Base-by-base conservation (phyloP, 2,888 invertebrate species). In the Drosophila algonquin region DNA sequence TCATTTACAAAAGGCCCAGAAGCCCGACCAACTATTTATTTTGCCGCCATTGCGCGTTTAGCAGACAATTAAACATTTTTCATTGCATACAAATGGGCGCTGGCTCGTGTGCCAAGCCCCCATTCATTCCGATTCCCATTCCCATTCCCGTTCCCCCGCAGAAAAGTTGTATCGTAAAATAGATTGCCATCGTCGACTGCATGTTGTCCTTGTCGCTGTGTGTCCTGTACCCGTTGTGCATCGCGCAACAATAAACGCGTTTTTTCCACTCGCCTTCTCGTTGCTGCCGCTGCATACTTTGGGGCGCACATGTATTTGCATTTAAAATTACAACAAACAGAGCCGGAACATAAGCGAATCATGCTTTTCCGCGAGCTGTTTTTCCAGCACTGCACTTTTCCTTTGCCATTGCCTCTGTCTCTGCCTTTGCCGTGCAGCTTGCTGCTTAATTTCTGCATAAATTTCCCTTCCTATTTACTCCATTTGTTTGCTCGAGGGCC, bases 61-160 rank as follows among this genome's bases (percentile, higher is more conserved):
- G 86, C 85, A 79, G 88, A 79, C 85, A 85, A 87, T 85, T 85
- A 81, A 85, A 78, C 83, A 88, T 83, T 85, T 85, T 87, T 82
- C 81, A 80, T 86, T 75, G 79, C 84, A 85, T 73, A 80, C 86
- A 80, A 87, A 83, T 77, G 71, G 73, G 40, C 45, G 57, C 61
- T 18, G 47, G 30, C 30, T 30, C 2, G 30, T 30, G 30, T 30
- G 30, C 30, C 8, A 30, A 30, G 0, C 30, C 30, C 7, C 30
- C 8, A 30, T 30, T 2, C 30, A 30, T 14, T 30, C 30, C 35
- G 4, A 24, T 24, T 24, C 54, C 53, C 64, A 44, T 3, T 5
- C 16, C 40, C 50, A 9, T 3, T 21, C 1, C 12, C 35, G 12
- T 14, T 30, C 8, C 52, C 35, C 8, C 32, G 63, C 54, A 6